Percentiles rank a stretch among this genome's conserved stretches.
Evolutionary conservation across 2,888 invertebrate genomes (phyloP).

Genomic region (Pyrochroa serraticornis): DNA sequence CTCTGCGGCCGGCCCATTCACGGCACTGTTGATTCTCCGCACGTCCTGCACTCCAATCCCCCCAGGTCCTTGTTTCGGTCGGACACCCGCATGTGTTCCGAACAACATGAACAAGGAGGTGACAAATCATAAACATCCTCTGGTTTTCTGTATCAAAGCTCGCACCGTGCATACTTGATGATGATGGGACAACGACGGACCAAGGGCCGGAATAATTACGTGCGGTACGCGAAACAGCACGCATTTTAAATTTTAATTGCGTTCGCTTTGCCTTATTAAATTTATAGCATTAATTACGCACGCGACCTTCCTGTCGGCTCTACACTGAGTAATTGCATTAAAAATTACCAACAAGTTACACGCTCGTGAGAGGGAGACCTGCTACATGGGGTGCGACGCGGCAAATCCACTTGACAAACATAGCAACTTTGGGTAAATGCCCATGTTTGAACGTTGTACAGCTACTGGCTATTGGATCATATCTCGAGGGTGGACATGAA

Average conservation of each 20-base stretch:
- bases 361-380: background rate
- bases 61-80: conserved; percentile 34
- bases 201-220: too few species aligned
- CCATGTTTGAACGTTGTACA: too few species aligned
- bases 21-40: conserved; percentile 31
- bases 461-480: too few species aligned
- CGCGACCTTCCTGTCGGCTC: background rate
- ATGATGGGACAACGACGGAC: too few species aligned
- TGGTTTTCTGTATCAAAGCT: conserved; percentile 5
- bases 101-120: background rate
- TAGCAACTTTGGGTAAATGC: too few species aligned
- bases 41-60: conserved; percentile 34
- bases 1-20: conserved; percentile 28
- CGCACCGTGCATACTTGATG: background rate
- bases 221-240: background rate
- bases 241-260: conserved; percentile 8
- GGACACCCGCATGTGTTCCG: conserved; percentile 28
- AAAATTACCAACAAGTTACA: background rate
- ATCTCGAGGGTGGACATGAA: too few species aligned
- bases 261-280: conserved; percentile 6
- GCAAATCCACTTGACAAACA: too few species aligned
- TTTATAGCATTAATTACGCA: conserved; percentile 9
- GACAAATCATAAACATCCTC: background rate
- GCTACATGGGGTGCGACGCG: too few species aligned
- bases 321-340: background rate